A percentile compares a stretch with the other conserved stretches of the same genome.
Evolutionary conservation across 2,113 vertebrate genomes (phyloP).

Genomic region (Nesoenas mayeri): DNA sequence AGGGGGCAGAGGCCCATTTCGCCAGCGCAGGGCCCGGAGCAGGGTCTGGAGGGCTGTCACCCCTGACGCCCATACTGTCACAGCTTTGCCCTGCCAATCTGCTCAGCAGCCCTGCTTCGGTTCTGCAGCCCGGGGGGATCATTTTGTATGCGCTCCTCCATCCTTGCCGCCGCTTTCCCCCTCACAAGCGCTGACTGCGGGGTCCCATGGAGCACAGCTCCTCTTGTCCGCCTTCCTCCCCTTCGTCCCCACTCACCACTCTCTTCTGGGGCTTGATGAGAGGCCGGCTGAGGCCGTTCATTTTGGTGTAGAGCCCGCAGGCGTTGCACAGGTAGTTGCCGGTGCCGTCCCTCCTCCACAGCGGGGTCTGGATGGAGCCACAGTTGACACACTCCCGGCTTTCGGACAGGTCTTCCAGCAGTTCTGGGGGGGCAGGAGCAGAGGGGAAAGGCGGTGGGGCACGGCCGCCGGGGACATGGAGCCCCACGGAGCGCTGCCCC

Average conservation of each 20-base stretch:
- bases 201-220: accelerated
- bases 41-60: background rate
- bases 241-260: constrained; percentile 85
- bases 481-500: background rate
- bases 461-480: background rate
- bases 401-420: constrained; percentile 93
- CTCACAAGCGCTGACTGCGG: accelerated
- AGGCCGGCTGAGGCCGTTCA: constrained; percentile 97
- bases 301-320: constrained; percentile 98
- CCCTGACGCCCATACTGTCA: accelerated
- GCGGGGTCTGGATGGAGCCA: constrained; percentile 96
- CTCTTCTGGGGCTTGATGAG: constrained; percentile 98
- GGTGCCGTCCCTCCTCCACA: constrained; percentile 97
- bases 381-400: constrained; percentile 98
- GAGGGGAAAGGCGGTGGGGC: background rate
- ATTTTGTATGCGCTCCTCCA: accelerated
- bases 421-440: constrained; percentile 72
- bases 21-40: accelerated
- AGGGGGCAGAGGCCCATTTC: accelerated
- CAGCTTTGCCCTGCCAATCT: background rate
- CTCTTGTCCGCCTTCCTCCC: background rate
- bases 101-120: accelerated
- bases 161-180: background rate
- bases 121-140: background rate
- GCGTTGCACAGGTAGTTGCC: constrained; percentile 99